Evolutionary conservation across 2,888 invertebrate genomes (phyloP).

Genomic region (Epistrophe grossulariae): DNA sequence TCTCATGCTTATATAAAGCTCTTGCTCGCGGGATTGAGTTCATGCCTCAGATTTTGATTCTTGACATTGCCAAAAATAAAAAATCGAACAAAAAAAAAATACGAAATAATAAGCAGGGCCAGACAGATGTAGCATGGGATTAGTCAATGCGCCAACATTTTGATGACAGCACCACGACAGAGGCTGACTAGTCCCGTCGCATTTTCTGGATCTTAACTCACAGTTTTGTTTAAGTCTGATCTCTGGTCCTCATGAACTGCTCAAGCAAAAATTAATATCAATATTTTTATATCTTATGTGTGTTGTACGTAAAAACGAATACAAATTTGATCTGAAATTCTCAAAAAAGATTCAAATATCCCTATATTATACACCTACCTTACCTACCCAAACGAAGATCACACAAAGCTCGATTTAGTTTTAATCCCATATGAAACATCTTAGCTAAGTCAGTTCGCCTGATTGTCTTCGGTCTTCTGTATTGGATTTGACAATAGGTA

Average conservation of each 20-base stretch:
- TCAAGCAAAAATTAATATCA: not conserved
- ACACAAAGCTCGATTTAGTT: conserved; percentile 53
- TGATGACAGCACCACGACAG: conserved; percentile 73
- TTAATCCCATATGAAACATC: conserved; percentile 55
- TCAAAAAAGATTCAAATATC: conserved; percentile 13
- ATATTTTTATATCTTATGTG: not conserved
- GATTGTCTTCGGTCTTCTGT: conserved; percentile 1
- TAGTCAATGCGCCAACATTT: conserved; percentile 74
- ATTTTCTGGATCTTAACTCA: conserved; percentile 55
- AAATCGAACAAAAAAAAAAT: conserved; percentile 12
- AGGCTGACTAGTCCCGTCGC: conserved; percentile 67
- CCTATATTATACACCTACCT: too few relatives aligned
- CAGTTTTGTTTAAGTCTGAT: conserved; percentile 58
- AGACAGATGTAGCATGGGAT: conserved; percentile 75
- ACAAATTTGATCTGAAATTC: conserved; percentile 40
- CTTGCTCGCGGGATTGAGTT: conserved; percentile 30
- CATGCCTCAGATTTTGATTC: conserved; percentile 43
- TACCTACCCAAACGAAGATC: conserved; percentile 42
- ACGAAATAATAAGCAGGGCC: conserved; percentile 47
- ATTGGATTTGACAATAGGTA: conserved; percentile 56
- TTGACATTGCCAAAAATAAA: conserved; percentile 44
- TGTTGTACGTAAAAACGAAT: not conserved
- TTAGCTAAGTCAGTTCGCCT: not conserved
- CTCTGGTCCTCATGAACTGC: not conserved
- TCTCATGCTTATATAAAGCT: conserved; percentile 45